These are phyloP conservation scores for Hydrocynus forskahlii DNA, from an alignment of 2,797 vertebrate genomes.

Conservation along the genomic window DNA sequence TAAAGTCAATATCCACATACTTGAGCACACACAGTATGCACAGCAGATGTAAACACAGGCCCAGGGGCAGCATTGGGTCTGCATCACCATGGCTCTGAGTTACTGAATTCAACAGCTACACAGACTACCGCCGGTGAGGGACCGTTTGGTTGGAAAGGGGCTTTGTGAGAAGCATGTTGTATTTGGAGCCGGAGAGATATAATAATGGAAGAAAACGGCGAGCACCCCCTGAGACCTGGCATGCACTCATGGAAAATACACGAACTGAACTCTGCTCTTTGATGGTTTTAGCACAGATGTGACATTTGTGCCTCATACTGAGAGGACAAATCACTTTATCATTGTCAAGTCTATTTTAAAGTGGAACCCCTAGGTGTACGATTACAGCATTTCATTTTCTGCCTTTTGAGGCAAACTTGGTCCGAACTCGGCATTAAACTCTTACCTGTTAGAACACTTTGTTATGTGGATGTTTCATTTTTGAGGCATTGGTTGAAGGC, in stretches of 20 bases:
- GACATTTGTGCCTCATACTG: conserved; percentile 39
- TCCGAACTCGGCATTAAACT: not conserved
- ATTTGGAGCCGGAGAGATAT: conserved; percentile 56
- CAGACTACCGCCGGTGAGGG: conserved; percentile 9
- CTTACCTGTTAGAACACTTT: not conserved
- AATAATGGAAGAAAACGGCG: conserved; percentile 56
- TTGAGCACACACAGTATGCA: conserved; percentile 30
- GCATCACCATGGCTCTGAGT: not conserved
- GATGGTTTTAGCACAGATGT: conserved; percentile 63
- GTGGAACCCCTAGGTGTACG: conserved; percentile 8
- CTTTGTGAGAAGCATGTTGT: conserved; percentile 48
- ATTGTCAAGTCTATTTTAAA: conserved; percentile 17
- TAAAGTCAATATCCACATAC: conserved; percentile 18
- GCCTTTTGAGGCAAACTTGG: not conserved
- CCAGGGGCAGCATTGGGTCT: not conserved
- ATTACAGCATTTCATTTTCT: not conserved
- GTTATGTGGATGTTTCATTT: not conserved
- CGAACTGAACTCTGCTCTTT: conserved; percentile 59
- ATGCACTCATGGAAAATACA: conserved; percentile 70
- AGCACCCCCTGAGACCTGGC: conserved; percentile 61
- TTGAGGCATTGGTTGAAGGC: not conserved
- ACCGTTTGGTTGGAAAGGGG: conserved; percentile 13
- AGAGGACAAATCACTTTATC: conserved; percentile 22
- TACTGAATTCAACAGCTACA: not conserved
- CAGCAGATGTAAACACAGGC: conserved; percentile 24